Percentiles rank a stretch among this genome's conserved stretches.
Conservation (phyloP, 2,113 vertebrate species). For the Cairina moschata region DNA sequence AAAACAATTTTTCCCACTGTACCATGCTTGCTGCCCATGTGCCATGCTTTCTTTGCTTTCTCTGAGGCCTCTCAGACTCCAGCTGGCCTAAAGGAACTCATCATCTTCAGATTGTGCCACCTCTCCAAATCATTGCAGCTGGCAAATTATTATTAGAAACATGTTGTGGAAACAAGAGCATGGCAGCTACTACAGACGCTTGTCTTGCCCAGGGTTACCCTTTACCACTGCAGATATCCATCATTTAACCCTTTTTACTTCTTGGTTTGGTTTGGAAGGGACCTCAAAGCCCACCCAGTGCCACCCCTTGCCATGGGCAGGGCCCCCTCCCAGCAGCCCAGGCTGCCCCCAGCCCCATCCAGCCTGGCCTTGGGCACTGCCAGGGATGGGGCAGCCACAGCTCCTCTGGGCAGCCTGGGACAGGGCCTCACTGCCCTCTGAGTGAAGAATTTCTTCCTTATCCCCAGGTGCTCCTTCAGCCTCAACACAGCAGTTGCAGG, state of each 20-base stretch:
- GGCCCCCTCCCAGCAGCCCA: background rate
- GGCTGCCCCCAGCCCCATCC: background rate
- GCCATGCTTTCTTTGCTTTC: background rate
- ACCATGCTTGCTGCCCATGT: background rate
- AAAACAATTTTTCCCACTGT: background rate
- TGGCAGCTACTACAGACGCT: background rate
- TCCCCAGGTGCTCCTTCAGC: too few species aligned
- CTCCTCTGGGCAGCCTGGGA: background rate
- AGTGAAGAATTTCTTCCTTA: too few species aligned
- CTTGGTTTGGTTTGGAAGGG: too few species aligned
- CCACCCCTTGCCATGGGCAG: background rate
- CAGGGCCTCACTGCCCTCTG: background rate
- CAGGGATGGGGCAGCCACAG: background rate
- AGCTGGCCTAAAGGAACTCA: background rate
- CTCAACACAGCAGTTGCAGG: background rate
- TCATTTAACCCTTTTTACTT: background rate
- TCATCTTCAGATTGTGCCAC: background rate
- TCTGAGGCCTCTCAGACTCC: background rate
- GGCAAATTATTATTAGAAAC: background rate
- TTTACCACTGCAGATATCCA: background rate
- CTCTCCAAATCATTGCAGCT: background rate
- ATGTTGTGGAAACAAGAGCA: background rate
- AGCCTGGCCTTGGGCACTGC: background rate
- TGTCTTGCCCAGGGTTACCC: background rate
- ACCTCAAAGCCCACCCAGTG: background rate